Percentiles rank a stretch among this genome's conserved stretches.
Conservation (phyloP, 2,888 invertebrate genomes). For the Hypomecis punctinalis region DNA sequence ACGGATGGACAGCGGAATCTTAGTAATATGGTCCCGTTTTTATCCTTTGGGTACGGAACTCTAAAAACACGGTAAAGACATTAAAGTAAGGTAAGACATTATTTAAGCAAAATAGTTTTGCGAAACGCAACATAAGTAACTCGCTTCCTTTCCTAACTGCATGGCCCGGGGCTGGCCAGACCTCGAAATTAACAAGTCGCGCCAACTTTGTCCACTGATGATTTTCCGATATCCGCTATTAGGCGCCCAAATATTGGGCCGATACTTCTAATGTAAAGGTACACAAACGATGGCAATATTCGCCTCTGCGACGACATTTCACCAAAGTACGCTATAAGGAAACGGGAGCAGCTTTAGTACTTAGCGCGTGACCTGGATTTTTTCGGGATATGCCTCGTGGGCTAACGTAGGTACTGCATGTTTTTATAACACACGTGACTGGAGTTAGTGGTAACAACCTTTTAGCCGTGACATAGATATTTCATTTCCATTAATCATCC, state of each 20-base stretch:
- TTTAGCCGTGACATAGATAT: too few species aligned
- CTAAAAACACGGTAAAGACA: too few species aligned
- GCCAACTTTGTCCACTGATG: slow-evolving; percentile 39
- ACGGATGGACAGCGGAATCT: too few species aligned
- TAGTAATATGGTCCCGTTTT: too few species aligned
- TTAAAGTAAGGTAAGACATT: too few species aligned
- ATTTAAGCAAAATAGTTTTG: too few species aligned
- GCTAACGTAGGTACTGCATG: not conserved
- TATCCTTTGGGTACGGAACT: too few species aligned
- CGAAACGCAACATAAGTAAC: slow-evolving; percentile 4
- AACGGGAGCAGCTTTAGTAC: not conserved
- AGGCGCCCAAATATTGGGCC: slow-evolving; percentile 31
- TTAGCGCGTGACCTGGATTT: slow-evolving; percentile 14
- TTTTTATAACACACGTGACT: too few species aligned
- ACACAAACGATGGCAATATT: slow-evolving; percentile 25
- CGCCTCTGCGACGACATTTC: slow-evolving; percentile 12
- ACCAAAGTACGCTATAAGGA: slow-evolving; percentile 19
- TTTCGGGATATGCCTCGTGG: not conserved
- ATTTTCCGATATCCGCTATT: slow-evolving; percentile 46
- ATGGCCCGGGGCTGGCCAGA: slow-evolving; percentile 17
- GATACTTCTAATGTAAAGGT: slow-evolving; percentile 38
- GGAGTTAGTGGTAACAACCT: too few species aligned
- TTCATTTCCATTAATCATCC: too few species aligned
- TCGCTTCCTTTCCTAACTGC: not conserved
- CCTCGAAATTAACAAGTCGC: slow-evolving; percentile 39